These are phyloP conservation scores for Pseudomyrmex gracilis DNA, from an alignment of 1,140 invertebrate genomes.

Conservation along the genomic window DNA sequence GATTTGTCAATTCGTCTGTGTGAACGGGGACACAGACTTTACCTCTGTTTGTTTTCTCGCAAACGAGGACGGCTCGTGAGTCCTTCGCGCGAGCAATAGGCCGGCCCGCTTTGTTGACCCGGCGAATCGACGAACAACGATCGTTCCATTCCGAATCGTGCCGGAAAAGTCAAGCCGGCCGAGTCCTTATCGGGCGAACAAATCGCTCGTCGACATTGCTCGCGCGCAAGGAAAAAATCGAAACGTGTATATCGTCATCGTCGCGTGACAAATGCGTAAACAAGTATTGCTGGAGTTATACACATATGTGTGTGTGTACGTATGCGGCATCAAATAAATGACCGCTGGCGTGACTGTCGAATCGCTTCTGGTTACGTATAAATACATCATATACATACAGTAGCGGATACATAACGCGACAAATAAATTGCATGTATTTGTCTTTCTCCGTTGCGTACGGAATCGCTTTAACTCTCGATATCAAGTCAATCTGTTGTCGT, in stretches of 20 bases:
- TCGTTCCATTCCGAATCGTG: conserved; percentile 10
- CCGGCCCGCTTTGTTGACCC: conserved; percentile 60
- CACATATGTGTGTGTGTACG: neutral
- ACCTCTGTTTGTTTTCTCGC: conserved; percentile 65
- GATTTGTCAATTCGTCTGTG: conserved; percentile 26
- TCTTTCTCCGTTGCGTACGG: conserved; percentile 16
- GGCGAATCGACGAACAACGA: conserved; percentile 61
- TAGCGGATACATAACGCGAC: conserved; percentile 17
- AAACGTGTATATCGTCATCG: neutral
- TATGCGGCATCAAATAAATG: conserved; percentile 6
- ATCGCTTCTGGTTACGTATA: conserved; percentile 8
- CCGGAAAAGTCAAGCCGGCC: neutral
- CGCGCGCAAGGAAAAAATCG: conserved; percentile 32
- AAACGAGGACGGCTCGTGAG: conserved; percentile 11
- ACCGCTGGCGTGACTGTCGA: neutral
- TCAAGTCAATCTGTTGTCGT: conserved; percentile 1
- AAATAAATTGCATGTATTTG: conserved; percentile 39
- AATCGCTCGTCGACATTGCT: neutral
- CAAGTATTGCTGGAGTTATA: conserved; percentile 6
- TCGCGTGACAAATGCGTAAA: conserved; percentile 55
- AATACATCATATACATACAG: neutral
- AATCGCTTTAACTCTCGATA: neutral
- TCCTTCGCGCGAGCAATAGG: neutral
- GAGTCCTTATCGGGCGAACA: neutral
- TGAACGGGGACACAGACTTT: conserved; percentile 6